Conservation (phyloP, 2,113 vertebrate species). For the Macrotus californicus region DNA sequence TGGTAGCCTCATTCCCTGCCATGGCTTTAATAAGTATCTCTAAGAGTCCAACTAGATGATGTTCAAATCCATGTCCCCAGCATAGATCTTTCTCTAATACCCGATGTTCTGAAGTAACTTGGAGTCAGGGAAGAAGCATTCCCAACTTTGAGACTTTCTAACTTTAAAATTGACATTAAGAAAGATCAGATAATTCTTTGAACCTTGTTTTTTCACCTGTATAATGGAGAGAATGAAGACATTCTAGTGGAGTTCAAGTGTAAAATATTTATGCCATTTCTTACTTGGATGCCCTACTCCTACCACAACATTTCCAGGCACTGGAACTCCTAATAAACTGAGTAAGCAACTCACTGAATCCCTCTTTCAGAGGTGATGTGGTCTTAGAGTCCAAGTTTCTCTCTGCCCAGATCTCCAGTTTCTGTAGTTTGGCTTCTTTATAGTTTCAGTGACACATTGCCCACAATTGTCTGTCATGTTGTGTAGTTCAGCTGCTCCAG, state of each 20-base stretch:
- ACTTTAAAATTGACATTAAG: not conserved
- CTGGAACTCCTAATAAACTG: not conserved
- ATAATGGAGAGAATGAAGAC: not conserved
- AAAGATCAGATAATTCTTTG: not conserved
- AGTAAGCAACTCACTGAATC: not conserved
- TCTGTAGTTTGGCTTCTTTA: not conserved
- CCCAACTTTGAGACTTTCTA: not conserved
- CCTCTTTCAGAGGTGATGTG: not conserved
- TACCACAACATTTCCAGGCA: not conserved
- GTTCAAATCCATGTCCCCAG: not conserved
- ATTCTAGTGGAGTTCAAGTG: not conserved
- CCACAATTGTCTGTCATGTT: not conserved
- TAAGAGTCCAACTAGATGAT: not conserved
- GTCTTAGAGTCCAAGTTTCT: not conserved
- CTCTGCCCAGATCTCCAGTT: not conserved
- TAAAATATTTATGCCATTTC: not conserved
- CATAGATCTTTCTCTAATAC: not conserved
- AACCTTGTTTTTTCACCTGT: not conserved
- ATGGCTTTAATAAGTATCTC: not conserved
- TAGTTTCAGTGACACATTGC: not conserved
- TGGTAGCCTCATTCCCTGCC: not conserved
- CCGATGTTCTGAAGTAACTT: not conserved
- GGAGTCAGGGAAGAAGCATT: not conserved
- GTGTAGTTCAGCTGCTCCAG: not conserved
- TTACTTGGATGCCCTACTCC: not conserved